Evolutionary conservation across 1,140 invertebrate genomes (phyloP).

Genomic region (Bombus ignitus): DNA sequence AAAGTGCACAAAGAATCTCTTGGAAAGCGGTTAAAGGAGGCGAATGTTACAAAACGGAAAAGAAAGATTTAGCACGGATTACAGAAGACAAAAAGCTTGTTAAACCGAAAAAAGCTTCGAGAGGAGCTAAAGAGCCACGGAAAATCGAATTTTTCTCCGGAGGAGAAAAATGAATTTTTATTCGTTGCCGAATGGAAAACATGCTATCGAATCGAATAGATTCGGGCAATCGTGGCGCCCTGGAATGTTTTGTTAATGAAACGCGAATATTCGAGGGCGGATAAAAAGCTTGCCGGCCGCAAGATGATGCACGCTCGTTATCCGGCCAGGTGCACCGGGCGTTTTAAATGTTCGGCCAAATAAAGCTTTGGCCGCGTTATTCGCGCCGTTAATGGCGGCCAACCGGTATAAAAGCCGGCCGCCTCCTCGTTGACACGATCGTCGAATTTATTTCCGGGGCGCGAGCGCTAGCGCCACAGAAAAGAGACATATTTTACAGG

Average conservation of each 20-base stretch:
- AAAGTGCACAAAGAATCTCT: background rate
- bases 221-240: too few species aligned
- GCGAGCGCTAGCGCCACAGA: too few species aligned
- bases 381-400: conserved; percentile 22
- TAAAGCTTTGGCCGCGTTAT: conserved; percentile 5
- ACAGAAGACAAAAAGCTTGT: background rate
- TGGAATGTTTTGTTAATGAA: conserved; percentile 7
- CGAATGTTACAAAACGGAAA: background rate
- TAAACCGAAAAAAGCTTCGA: background rate
- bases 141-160: background rate
- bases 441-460: conserved; percentile 23
- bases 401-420: background rate
- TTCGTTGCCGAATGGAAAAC: too few species aligned
- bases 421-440: conserved; percentile 4
- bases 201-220: too few species aligned
- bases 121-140: background rate
- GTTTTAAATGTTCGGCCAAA: conserved; percentile 36
- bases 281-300: conserved; percentile 15
- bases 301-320: conserved; percentile 46
- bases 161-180: too few species aligned
- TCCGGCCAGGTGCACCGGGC: conserved; percentile 19
- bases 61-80: background rate
- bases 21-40: background rate
- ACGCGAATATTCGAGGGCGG: background rate
- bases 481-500: conserved; percentile 3